Evolutionary conservation across 2,888 invertebrate species (phyloP), one percentile per base, ranked within the genome.

Genomic region (Cactoblastis cactorum): DNA sequence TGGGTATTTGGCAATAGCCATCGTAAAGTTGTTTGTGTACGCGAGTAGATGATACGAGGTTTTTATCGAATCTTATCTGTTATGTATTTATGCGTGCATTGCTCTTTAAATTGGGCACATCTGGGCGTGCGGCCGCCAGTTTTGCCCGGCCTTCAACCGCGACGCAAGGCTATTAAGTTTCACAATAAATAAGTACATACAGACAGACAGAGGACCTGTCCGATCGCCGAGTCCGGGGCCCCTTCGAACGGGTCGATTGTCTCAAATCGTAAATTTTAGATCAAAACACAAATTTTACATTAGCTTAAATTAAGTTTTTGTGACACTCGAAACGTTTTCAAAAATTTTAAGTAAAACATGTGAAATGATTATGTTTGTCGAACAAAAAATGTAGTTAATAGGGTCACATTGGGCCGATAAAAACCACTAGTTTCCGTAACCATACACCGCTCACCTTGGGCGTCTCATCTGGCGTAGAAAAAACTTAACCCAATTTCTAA

Each of bases 401-500:
- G 82, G 86, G 82, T 81, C 81, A 77, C 70, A 72, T 73, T 66
- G 70, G 70, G 52, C 47, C 53, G 47, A 66, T 75, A 77, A 83
- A 82, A 83, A 77, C 67, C 67, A 67, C 71, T 63, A 74, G 85
- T 85, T 87, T 84, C 89, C 89, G 88, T 87, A 89, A 88, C 85
- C 69, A 69, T 76, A 88, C 74, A 81, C 86, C 77, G 74, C 74
- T 83, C 83, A 84, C 87, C 86, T 87, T 83, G 81, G 76, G 71
- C 67, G 70, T 62, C 68, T 83, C 85, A 78, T 77, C 77, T 84
- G 81, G 76, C 78, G 63, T 56, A 59, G 57, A 75, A 80, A 82
- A 81, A 83, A 80, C 69, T 80, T 86, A 86, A 87, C 87, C 88
- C 83, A 86, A 82, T 83, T 85, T 79, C 74, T 76, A 74, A 67